Base-by-base conservation (phyloP, 1,140 invertebrate genomes). In the Ips typographus region DNA sequence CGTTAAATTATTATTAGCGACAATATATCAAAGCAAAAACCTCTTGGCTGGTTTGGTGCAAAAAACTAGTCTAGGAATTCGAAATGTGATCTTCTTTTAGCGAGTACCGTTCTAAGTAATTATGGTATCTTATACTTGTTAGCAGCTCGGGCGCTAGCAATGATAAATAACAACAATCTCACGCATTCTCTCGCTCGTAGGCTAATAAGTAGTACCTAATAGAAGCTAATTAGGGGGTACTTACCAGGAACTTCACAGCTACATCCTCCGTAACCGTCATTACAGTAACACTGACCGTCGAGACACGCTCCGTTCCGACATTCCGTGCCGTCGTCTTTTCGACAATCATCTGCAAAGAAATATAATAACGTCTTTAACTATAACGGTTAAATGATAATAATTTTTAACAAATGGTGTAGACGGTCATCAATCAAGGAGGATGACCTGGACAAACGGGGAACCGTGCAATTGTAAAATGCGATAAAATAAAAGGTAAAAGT, bases 251-350 rank as follows among this genome's bases (percentile, higher is more conserved):
- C 92, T 86, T 95, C 92, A 82, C 95, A 97, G 77, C 93, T 94
- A 81, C 94, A 95, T 70, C 94, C 95, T 69, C 94, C 94, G 78
- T 88, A 96, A 71, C 94, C 94, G 82, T 96, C 94, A 81, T 97
- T 96, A 82, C 95, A 97, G 83, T 96, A 93, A 84, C 95, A 97
- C 77, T 95, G 92, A 76, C 90, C 90, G 80, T 95, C 93, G 73
- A 97, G 86, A 84, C 95, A 97, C 75, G 91, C 94, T 79, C 95
- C 95, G 82, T 96, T 94, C 80, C 91, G 88, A 85, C 95, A 96
- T 80, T 84, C 85, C 77, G 89, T 87, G 81, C 92, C 90, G 80
- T 91, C 88, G 82, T 94, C 91, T 84, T 91, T 90, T 81, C 89
- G 92, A 87, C 94, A 96, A 84, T 95, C 91, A 83, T 92, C 94